A percentile compares a stretch with the other conserved stretches of the same genome.
Evolutionary conservation across 2,888 invertebrate genomes (phyloP).

Genomic region (Limenitis camilla): DNA sequence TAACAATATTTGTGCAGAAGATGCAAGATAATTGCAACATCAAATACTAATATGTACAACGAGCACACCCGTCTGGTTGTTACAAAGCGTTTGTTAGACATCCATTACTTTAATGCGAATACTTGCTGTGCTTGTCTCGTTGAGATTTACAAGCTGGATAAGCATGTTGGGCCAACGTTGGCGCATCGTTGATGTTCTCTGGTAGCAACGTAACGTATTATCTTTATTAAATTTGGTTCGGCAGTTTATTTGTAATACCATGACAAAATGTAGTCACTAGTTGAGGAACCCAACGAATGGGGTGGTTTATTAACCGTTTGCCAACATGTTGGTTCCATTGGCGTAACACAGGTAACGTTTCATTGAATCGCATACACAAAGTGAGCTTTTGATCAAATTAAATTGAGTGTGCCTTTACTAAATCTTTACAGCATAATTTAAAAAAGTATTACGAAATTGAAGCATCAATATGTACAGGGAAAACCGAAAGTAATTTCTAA

Average conservation of each 20-base stretch:
- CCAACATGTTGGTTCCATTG: no score
- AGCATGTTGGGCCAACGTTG: not conserved
- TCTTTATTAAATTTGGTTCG: not conserved
- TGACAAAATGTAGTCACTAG: not conserved
- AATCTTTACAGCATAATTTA: no score
- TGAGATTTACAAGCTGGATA: not conserved
- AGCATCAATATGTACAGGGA: no score
- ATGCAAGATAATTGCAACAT: constrained; percentile 5
- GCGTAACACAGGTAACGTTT: no score
- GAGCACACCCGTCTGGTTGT: not conserved
- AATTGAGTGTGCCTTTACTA: no score
- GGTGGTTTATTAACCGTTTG: no score
- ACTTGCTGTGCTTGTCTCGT: constrained; percentile 1
- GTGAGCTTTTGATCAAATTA: no score
- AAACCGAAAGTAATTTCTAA: no score
- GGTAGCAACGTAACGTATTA: no score
- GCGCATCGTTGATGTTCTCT: not conserved
- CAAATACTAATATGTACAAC: constrained; percentile 5
- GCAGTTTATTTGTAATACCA: not conserved
- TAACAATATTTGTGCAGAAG: not conserved
- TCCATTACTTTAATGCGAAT: constrained; percentile 17
- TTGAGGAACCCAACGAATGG: no score
- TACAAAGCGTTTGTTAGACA: constrained; percentile 13
- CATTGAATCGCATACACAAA: no score
- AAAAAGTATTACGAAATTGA: no score